phyloP scores from a whole-genome alignment of 2,113 vertebrate genomes.

The Xiphias gladius region DNA sequence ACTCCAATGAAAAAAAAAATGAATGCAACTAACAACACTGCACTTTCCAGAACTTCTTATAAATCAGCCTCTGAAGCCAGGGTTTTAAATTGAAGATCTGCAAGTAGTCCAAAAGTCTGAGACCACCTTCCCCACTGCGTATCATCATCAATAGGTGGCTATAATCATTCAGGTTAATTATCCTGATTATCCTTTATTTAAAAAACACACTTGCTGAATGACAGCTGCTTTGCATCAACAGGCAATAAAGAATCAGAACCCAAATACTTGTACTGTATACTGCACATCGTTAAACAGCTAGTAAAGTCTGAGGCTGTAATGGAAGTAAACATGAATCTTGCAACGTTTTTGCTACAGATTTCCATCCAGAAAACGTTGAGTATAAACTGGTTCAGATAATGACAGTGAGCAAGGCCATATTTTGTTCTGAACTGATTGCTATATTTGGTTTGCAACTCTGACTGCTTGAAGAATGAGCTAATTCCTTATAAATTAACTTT shows the following conservation, averaged over 20 bases:
- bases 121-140: too few species aligned
- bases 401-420: not conserved
- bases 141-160: not conserved
- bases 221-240: not conserved
- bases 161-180: not conserved
- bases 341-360: not conserved
- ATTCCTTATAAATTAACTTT: not conserved
- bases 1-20: not conserved
- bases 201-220: not conserved
- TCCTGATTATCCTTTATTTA: not conserved
- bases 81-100: not conserved
- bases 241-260: not conserved
- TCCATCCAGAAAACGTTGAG: not conserved
- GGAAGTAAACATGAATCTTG: not conserved
- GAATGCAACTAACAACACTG: slow-evolving; percentile 27
- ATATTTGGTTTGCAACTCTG: not conserved
- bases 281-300: not conserved
- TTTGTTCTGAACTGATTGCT: not conserved
- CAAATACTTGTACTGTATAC: not conserved
- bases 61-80: not conserved
- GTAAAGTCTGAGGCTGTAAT: not conserved
- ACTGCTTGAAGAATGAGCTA: not conserved
- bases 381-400: not conserved
- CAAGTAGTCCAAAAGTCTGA: too few species aligned
- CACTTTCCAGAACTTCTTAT: slow-evolving; percentile 31